Evolutionary conservation across 2,888 invertebrate genomes (phyloP).

Genomic region (Leucozona laternaria): DNA sequence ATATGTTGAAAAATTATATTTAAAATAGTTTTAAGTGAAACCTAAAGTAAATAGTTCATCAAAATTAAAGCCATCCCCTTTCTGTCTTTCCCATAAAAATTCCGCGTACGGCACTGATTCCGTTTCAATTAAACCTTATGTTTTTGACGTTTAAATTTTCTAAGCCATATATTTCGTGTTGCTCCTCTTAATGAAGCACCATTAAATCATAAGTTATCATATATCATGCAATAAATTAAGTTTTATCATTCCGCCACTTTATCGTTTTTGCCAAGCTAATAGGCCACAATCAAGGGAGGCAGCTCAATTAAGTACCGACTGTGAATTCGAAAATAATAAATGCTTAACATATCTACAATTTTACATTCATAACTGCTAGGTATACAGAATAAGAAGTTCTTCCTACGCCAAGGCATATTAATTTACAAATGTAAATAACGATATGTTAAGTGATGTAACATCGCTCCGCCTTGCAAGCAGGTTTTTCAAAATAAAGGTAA

Average conservation of each 20-base stretch:
- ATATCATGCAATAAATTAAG: slow-evolving; percentile 30
- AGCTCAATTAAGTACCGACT: slow-evolving; percentile 46
- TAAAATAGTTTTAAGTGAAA: too few relatives aligned
- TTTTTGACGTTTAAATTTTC: background rate
- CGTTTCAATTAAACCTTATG: background rate
- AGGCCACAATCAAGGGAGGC: slow-evolving; percentile 39
- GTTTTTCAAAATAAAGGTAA: slow-evolving; percentile 33
- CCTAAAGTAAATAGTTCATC: too few relatives aligned
- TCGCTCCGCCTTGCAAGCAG: background rate
- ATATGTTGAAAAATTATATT: too few relatives aligned
- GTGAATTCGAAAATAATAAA: slow-evolving; percentile 22
- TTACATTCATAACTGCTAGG: background rate
- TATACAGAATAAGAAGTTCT: slow-evolving; percentile 1
- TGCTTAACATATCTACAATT: slow-evolving; percentile 29
- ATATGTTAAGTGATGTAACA: slow-evolving; percentile 59
- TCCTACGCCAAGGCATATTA: slow-evolving; percentile 39
- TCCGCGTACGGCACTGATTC: background rate
- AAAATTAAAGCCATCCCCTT: too few relatives aligned
- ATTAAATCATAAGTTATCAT: slow-evolving; percentile 28
- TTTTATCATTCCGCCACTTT: slow-evolving; percentile 38
- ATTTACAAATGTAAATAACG: slow-evolving; percentile 49
- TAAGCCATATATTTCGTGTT: background rate
- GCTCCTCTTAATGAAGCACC: background rate
- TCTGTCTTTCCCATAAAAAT: too few relatives aligned
- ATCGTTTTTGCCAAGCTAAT: slow-evolving; percentile 32